Percentiles rank a stretch among this genome's conserved stretches.
phyloP scores from a whole-genome alignment of 1,140 invertebrate genomes.

The Bombus picipes region DNA sequence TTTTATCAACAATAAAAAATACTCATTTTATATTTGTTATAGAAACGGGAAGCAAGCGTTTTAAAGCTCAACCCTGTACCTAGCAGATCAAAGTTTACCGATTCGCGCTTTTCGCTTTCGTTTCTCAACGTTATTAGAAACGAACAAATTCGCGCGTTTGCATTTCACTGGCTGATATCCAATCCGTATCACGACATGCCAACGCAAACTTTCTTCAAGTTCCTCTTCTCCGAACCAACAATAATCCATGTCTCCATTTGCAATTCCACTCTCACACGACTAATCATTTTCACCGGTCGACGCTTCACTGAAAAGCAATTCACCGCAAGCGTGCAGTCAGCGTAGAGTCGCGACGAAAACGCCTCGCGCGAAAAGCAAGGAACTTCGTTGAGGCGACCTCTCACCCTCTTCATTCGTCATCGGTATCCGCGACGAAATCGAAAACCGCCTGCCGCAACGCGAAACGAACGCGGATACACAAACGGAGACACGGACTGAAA shows the following conservation, averaged over 20 bases:
- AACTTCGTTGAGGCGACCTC: neutral
- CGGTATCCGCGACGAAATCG: neutral
- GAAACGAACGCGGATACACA: neutral
- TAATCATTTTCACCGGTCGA: constrained; percentile 20
- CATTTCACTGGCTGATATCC: neutral
- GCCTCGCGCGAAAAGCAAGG: neutral
- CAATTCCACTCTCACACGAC: neutral
- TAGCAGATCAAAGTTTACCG: neutral
- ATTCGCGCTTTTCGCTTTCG: neutral
- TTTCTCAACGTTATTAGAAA: neutral
- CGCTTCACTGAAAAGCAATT: neutral
- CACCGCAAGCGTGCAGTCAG: neutral
- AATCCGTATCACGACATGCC: neutral
- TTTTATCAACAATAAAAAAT: neutral
- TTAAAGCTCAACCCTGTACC: neutral
- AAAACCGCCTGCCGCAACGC: neutral
- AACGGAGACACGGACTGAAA: neutral
- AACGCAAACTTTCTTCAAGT: neutral
- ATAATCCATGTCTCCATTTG: neutral
- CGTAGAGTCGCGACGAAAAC: neutral
- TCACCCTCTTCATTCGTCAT: neutral
- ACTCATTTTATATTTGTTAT: no score
- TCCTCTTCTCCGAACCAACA: neutral
- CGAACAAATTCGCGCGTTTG: neutral
- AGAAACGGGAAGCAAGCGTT: no score